A percentile compares a stretch with the other conserved stretches of the same genome.
phyloP scores from a whole-genome alignment of 2,888 invertebrate genomes.

The Oligia strigilis region DNA sequence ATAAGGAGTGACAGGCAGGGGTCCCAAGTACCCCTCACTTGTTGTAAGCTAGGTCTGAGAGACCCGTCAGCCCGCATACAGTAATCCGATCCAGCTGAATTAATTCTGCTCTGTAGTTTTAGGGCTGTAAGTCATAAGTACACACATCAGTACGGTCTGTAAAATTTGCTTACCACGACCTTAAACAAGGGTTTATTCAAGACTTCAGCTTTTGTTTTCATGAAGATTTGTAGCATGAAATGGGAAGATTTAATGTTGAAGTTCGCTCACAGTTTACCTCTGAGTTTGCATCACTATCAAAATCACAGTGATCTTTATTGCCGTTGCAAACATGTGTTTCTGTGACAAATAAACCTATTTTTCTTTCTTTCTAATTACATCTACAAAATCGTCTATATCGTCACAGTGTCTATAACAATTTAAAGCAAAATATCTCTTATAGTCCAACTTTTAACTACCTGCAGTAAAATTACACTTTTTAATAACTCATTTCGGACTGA shows the following conservation, averaged over 20 bases:
- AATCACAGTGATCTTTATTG: too few species aligned
- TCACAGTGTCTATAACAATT: neutral
- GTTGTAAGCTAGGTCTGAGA: conserved; percentile 13
- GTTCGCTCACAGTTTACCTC: too few species aligned
- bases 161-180: conserved; percentile 21
- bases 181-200: conserved; percentile 11
- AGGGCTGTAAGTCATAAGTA: conserved; percentile 40
- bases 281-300: too few species aligned
- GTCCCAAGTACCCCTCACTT: conserved; percentile 18
- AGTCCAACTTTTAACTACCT: too few species aligned
- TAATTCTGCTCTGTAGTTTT: conserved; percentile 46
- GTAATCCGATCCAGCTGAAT: conserved; percentile 54
- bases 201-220: conserved; percentile 6
- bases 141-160: conserved; percentile 15
- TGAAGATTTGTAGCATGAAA: neutral
- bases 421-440: neutral
- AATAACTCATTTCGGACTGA: too few species aligned
- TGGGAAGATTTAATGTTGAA: neutral
- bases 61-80: conserved; percentile 19
- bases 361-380: neutral
- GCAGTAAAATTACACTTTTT: too few species aligned
- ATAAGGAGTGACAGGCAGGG: conserved; percentile 17
- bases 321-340: too few species aligned
- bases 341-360: too few species aligned
- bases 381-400: neutral